Conservation (phyloP, 1,140 invertebrate genomes). For the Brachionus koreanus region DNA sequence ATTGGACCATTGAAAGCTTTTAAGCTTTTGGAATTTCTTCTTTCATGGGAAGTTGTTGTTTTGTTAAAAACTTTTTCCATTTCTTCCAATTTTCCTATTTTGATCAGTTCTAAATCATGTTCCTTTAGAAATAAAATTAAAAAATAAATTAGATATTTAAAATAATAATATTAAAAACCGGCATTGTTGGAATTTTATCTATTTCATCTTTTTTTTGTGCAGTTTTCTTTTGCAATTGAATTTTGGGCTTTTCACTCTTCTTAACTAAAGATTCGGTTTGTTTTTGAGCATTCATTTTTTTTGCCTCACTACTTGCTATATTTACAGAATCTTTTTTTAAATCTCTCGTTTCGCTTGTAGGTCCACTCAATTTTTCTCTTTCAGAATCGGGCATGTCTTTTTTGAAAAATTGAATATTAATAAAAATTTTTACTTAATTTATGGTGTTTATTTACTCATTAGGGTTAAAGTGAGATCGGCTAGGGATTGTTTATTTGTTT, state of each 20-base stretch:
- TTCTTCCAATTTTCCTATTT: constrained; percentile 20
- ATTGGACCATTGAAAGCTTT: constrained; percentile 26
- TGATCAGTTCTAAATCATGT: constrained; percentile 2
- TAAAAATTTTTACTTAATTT: not conserved
- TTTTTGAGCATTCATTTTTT: not conserved
- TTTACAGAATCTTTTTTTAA: not conserved
- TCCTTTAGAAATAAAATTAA: not conserved
- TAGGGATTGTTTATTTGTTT: not conserved
- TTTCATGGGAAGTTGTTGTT: not conserved
- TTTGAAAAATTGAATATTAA: not conserved
- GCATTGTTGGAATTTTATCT: not conserved
- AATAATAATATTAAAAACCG: not conserved
- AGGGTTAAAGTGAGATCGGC: constrained; percentile 33
- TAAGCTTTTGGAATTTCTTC: constrained; percentile 16
- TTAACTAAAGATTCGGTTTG: not conserved
- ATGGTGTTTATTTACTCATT: constrained; percentile 3
- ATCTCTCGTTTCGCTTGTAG: not conserved
- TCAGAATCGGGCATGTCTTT: not conserved
- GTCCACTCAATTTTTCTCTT: not conserved
- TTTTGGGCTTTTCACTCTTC: not conserved
- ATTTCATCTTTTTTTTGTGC: not conserved
- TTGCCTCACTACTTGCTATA: not conserved
- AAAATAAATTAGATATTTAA: not conserved
- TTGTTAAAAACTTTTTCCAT: constrained; percentile 24
- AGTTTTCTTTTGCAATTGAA: not conserved